Evolutionary conservation across 2,113 vertebrate genomes (phyloP), one percentile per base, ranked within the genome.

Genomic region (Herpetotheres cachinnans): DNA sequence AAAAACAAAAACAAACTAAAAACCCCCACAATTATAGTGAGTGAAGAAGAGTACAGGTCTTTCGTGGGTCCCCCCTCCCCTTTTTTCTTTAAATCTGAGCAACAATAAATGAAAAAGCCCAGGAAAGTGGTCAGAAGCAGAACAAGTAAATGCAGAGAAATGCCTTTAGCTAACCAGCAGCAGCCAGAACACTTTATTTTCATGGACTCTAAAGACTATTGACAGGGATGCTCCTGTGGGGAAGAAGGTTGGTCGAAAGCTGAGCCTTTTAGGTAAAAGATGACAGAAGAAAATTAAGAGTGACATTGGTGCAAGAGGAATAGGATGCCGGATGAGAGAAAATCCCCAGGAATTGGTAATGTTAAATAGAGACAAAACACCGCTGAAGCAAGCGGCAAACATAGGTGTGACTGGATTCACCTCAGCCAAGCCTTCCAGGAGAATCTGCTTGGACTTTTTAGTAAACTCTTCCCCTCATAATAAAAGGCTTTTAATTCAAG

Each of bases 91-190:
- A 69, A 73, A 61, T 70, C 40, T 78, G 24, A 52, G 66, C 90
- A 25, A 86, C 29, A 22, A 52, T 44, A 89, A 74, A 78, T 8
- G 72, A 92, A 30, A 79, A 83, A 87, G 42, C 47, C n/a, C 56
- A 81, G 44, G 34, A 93, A 90, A 78, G 65, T 47, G 93, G 86
- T 78, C 72, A 73, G 63, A 86, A 92, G 49, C 46, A 85, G 47
- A 77, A 76, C 0, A 0, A 70, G 40, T 38, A 84, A 96, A 90
- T 14, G 42, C 76, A 90, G 79, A 94, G 42, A 93, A 95, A 95
- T n/a, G 92, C 92, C 86, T 89, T 91, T 32, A 92, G 94, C 94
- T 92, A 78, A 84, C 67, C 92, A 94, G 76, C 59, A 89, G 77
- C 82, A 95, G 82, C 72, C 77, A 91, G 52, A 90, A 47, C 52